These are phyloP conservation scores for Dromius quadrimaculatus DNA, from an alignment of 2,888 invertebrate genomes.

Conservation along the genomic window DNA sequence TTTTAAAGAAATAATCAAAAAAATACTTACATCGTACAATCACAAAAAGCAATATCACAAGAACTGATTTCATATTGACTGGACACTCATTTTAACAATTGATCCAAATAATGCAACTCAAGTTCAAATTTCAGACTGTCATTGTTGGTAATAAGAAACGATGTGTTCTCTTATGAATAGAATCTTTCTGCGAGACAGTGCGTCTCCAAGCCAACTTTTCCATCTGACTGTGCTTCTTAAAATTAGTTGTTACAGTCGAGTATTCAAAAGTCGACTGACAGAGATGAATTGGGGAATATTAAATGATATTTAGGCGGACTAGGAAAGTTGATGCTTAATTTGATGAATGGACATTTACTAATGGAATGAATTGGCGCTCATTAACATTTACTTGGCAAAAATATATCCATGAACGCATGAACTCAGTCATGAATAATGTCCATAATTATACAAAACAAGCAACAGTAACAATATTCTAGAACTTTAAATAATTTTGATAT, in stretches of 20 bases:
- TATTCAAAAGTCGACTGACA: slow-evolving; percentile 11
- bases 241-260: slow-evolving; percentile 26
- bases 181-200: slow-evolving; percentile 30
- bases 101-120: slow-evolving; percentile 1
- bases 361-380: no score
- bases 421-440: no score
- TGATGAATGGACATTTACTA: no score
- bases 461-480: no score
- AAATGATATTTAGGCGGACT: not conserved
- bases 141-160: slow-evolving; percentile 10
- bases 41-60: slow-evolving; percentile 14
- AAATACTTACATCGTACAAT: slow-evolving; percentile 3
- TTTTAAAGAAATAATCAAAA: not conserved
- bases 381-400: no score
- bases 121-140: slow-evolving; percentile 21
- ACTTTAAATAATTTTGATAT: no score
- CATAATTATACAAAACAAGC: no score
- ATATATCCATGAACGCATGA: no score
- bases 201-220: slow-evolving; percentile 38
- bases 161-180: slow-evolving; percentile 31
- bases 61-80: slow-evolving; percentile 15
- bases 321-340: not conserved
- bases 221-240: slow-evolving; percentile 21
- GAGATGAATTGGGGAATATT: slow-evolving; percentile 23
- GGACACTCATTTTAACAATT: slow-evolving; percentile 29